Percentiles rank a stretch among this genome's conserved stretches.
phyloP scores from a whole-genome alignment of 2,797 vertebrate species.

The Ctenopoma kingsleyae region DNA sequence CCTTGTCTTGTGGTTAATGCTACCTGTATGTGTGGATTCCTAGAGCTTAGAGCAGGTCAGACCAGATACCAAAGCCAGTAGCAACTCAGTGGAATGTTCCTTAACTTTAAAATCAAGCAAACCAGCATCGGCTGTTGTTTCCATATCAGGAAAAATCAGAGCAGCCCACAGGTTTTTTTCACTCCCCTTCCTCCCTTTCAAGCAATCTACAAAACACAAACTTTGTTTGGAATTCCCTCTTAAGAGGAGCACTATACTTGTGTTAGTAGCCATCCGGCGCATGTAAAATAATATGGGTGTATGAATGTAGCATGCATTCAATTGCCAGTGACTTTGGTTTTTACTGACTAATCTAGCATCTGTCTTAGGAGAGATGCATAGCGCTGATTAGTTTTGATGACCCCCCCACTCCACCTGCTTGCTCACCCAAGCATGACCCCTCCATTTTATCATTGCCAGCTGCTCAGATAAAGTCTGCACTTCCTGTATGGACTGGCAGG shows the following conservation, averaged over 20 bases:
- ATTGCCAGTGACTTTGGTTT: slow-evolving; percentile 30
- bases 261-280: slow-evolving; percentile 30
- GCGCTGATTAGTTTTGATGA: slow-evolving; percentile 64
- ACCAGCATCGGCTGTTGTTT: slow-evolving; percentile 44
- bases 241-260: slow-evolving; percentile 21
- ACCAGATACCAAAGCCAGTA: slow-evolving; percentile 33
- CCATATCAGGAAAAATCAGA: slow-evolving; percentile 48
- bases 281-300: slow-evolving; percentile 32
- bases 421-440: slow-evolving; percentile 67
- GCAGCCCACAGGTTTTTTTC: slow-evolving; percentile 28
- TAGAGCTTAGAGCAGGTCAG: slow-evolving; percentile 29
- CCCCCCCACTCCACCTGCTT: slow-evolving; percentile 60
- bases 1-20: not conserved
- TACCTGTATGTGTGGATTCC: slow-evolving; percentile 3
- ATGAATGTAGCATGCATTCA: slow-evolving; percentile 39
- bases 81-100: slow-evolving; percentile 25
- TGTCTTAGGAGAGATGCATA: slow-evolving; percentile 62
- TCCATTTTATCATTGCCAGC: slow-evolving; percentile 72
- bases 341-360: slow-evolving; percentile 66
- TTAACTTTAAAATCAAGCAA: slow-evolving; percentile 38
- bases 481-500: slow-evolving; percentile 66
- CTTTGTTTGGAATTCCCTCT: slow-evolving; percentile 43
- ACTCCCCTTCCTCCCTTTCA: slow-evolving; percentile 7
- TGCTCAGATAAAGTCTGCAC: slow-evolving; percentile 68
- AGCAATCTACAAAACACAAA: slow-evolving; percentile 22